Evolutionary conservation across 2,113 vertebrate species (phyloP), one percentile per base, ranked within the genome.

Genomic region (Axis porcinus): DNA sequence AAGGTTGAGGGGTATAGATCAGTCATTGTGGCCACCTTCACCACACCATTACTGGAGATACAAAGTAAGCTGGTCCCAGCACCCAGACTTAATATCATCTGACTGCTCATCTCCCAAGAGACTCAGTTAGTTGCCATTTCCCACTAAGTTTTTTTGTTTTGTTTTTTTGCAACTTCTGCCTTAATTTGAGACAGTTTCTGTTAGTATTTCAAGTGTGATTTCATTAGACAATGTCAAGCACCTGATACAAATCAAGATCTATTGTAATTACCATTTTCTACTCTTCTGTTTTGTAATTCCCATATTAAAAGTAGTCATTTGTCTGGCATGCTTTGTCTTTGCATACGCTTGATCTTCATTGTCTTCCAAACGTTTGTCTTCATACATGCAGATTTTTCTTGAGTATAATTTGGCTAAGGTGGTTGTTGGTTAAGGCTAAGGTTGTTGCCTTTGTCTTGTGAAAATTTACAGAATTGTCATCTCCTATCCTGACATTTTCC

Each of bases 201-300:
- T 97, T 40, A 94, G 60, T 40, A 21, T 88, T 93, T 97, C n/a
- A 92, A 87, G n/a, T 79, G 12, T 83, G 50, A 97, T 95, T 97
- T 98, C 60, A 86, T 97, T 96, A 94, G 79, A 76, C 47, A 86
- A 74, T 92, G 45, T 27, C 43, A 89, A 58, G 33, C 8, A 70
- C 36, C 94, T 96, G 43, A 91, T 88, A 78, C 91, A 97, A 92
- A 96, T 91, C 81, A 91, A 78, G 54, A 82, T 86, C 64, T 95
- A 45, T 57, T 91, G 2, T 5, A 57, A 50, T 50, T 92, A 81
- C 12, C 57, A 43, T 67, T 94, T 95, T 87, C 16, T 40, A 2
- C 82, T 36, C 27, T 67, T 62, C 47, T 94, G n/a, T 14, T 94
- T 84, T n/a, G 40, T 86, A 54, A 86, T 97, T 94, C 13, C 14